These are phyloP conservation scores for Trachelus iudaicus DNA, from an alignment of 2,888 invertebrate species.

Conservation along the genomic window DNA sequence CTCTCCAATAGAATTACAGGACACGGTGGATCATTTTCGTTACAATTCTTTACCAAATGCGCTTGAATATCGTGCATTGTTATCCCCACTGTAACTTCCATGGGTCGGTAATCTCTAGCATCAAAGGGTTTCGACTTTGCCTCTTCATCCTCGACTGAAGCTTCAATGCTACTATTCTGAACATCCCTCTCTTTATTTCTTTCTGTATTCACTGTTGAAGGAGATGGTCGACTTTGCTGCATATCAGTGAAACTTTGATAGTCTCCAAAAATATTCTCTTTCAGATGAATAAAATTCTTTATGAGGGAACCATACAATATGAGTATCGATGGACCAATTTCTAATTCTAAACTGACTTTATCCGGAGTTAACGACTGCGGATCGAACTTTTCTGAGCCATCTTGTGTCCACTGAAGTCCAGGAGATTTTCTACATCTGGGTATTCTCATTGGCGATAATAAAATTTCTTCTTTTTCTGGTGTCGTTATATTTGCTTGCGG, in stretches of 20 bases:
- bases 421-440: slow-evolving; percentile 81
- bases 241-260: slow-evolving; percentile 95
- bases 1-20: slow-evolving; percentile 90
- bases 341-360: slow-evolving; percentile 89
- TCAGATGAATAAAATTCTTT: slow-evolving; percentile 87
- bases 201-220: slow-evolving; percentile 62
- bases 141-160: slow-evolving; percentile 75
- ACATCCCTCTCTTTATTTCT: slow-evolving; percentile 55
- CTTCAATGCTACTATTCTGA: slow-evolving; percentile 65
- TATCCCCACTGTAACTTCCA: slow-evolving; percentile 92
- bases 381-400: slow-evolving; percentile 84
- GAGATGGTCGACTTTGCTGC: slow-evolving; percentile 73
- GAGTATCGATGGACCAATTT: slow-evolving; percentile 93
- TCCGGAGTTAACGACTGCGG: slow-evolving; percentile 88
- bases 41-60: slow-evolving; percentile 93
- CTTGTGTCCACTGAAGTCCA: slow-evolving; percentile 74
- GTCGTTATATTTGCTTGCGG: slow-evolving; percentile 94
- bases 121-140: slow-evolving; percentile 78
- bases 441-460: slow-evolving; percentile 91
- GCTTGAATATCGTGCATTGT: slow-evolving; percentile 96
- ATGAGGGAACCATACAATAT: slow-evolving; percentile 93
- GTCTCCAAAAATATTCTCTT: slow-evolving; percentile 98
- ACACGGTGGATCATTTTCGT: slow-evolving; percentile 89
- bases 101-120: slow-evolving; percentile 86
- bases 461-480: slow-evolving; percentile 93